These are phyloP conservation scores for Anas bahamensis DNA, from an alignment of 2,797 vertebrate species.

Conservation along the genomic window DNA sequence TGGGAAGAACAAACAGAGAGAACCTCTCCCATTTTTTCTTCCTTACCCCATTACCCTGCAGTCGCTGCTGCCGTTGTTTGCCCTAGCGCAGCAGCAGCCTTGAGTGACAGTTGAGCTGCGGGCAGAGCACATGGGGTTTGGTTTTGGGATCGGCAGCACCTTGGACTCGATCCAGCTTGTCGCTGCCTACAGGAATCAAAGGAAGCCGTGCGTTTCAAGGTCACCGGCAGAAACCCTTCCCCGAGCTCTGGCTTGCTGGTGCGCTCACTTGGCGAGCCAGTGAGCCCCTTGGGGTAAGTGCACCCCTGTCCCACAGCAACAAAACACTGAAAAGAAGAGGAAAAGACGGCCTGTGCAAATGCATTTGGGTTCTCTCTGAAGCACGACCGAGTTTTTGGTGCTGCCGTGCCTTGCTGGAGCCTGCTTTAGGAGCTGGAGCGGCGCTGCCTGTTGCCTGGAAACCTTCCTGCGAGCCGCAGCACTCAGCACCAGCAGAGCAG, in stretches of 20 bases:
- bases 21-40: not conserved
- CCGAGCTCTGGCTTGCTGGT: not conserved
- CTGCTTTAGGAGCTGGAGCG: not conserved
- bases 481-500: conserved; percentile 39
- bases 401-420: not conserved
- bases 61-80: not conserved
- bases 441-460: conserved; percentile 58
- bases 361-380: not conserved
- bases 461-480: conserved; percentile 30
- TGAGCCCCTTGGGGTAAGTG: not conserved
- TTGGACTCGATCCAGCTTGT: not conserved
- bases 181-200: not conserved
- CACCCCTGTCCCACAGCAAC: not conserved
- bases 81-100: not conserved
- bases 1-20: not conserved
- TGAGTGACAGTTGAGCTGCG: not conserved
- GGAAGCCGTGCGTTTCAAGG: not conserved
- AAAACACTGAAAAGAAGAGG: not conserved
- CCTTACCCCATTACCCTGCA: not conserved
- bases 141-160: not conserved
- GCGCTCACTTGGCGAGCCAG: not conserved
- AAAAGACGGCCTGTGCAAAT: not conserved
- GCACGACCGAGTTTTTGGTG: conserved; percentile 30
- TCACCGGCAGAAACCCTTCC: not conserved
- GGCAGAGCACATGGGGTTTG: not conserved